phyloP scores from a whole-genome alignment of 2,888 invertebrate species.

The Axea sp. region DNA sequence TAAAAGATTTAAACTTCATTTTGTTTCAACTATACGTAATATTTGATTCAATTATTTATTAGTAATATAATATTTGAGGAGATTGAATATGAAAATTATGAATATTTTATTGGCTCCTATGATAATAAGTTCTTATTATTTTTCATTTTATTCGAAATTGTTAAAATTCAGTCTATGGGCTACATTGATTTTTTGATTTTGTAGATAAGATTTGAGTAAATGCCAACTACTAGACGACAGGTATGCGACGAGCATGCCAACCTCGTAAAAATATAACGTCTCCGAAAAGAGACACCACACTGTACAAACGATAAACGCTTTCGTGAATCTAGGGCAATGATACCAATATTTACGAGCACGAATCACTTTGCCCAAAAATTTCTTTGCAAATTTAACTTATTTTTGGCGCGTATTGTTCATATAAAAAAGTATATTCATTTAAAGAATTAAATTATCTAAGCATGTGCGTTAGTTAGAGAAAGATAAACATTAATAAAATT shows the following conservation, averaged over 20 bases:
- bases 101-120: no score
- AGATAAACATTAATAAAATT: not conserved
- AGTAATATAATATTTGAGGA: no score
- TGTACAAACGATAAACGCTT: conserved; percentile 50
- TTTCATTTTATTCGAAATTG: no score
- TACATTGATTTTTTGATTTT: conserved; percentile 21
- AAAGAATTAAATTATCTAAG: not conserved
- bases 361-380: conserved; percentile 8
- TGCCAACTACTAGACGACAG: conserved; percentile 70
- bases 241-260: conserved; percentile 65
- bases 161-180: conserved; percentile 12
- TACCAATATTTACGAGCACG: conserved; percentile 23
- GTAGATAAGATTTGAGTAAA: conserved; percentile 66
- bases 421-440: not conserved
- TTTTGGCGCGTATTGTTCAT: conserved; percentile 5
- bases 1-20: no score
- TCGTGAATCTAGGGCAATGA: conserved; percentile 40
- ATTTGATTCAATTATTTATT: no score
- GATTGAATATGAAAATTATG: no score
- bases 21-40: no score
- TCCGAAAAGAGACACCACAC: conserved; percentile 44
- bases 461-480: not conserved
- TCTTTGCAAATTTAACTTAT: conserved; percentile 8
- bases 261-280: conserved; percentile 60
- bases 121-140: no score